Base-by-base conservation (phyloP, 2,888 invertebrate genomes). In the Hoplodrina blanda region DNA sequence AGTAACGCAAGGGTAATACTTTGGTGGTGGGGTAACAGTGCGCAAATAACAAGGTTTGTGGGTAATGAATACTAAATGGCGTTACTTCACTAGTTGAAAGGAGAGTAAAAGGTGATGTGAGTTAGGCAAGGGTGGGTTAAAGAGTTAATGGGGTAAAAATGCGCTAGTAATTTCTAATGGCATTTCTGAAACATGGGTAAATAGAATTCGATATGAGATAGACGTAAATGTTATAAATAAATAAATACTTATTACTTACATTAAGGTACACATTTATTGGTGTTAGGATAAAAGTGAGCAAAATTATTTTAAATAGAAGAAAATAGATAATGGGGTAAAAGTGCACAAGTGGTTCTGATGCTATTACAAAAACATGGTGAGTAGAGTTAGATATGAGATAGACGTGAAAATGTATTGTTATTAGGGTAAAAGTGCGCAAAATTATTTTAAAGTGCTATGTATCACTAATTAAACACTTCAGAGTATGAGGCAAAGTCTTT, bases 1-100 rank as follows among this genome's bases (percentile, higher is more conserved):
- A 96, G 96, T 94, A 91, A 74, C 25, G 30, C 15, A 19, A 20
- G 62, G 52, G 44, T 50, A 46, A 13, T 17, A 17, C 17, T 46
- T 13, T 1, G 62, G 63, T 63, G 67, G 19, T 49, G 54, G 63
- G 55, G 63, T 63, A 49, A 57, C 7, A 37, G 33, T 49, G n/a
- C 20, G n/a, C 44, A 50, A 10, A 46, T 4, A n/a, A 17, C 6
- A 46, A 46, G 1, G 17, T 4, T 46, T 46, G 8, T 41, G 6
- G 46, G 46, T 15, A 11, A 17, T 17, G 46, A 11, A 10, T 41
- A 41, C 41, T 41, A 41, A 46, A 6, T 46, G 4, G 50, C 50
- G 50, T 50, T 50, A 50, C 50, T 4, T 50, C 50, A 19, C 50
- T 17, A 7, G 17, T n/a, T 49, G n/a, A 49, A n/a, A 49, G 17